Base-by-base conservation (phyloP, 2,113 vertebrate species). In the Perca schrenkii region DNA sequence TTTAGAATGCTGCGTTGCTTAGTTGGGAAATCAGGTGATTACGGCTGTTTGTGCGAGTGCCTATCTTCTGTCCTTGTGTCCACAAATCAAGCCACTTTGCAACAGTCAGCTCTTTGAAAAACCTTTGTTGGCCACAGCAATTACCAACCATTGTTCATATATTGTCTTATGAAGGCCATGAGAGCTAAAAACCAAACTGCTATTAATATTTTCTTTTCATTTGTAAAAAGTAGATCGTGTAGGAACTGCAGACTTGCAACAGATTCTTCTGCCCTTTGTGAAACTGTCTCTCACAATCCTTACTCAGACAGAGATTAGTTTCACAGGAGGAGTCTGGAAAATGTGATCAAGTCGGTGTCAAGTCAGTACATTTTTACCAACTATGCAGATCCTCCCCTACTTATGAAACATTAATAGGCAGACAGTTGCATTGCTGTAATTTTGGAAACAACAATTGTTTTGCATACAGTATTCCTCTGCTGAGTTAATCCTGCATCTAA, bases 11-110 rank as follows among this genome's bases (percentile, higher is more conserved):
- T 74, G 77, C 70, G 84, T 84, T 76, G 83, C 86, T 81, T 87
- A 79, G 78, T 49, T 31, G 91, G 85, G 85, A 93, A 91, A 93
- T 93, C 88, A 89, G 72, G 80, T 57, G n/a, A 2, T 50, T 61
- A 52, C 4, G 0, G 61, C 34, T 31, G 61, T 77, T 62, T 53
- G 47, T 31, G 43, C 5, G 58, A 63, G 58, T 5, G 36, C 14
- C 19, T 58, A 4, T 67, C 22, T 67, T 22, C 8, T 64, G 46
- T 31, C 14, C 11, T 12, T 25, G 49, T 15, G 57, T 60, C 49
- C 22, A 43, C 10, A 12, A 52, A 40, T 69, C 54, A 28, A 65
- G 31, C 15, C 58, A 21, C 50, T 22, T 6, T 22, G 5, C n/a
- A 62, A 43, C 17, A 52, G 28, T 36, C 12, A 16, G 16, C 19